Percentiles rank a stretch among this genome's conserved stretches.
phyloP scores from a whole-genome alignment of 2,797 vertebrate species.

The Sarcoramphus papa region DNA sequence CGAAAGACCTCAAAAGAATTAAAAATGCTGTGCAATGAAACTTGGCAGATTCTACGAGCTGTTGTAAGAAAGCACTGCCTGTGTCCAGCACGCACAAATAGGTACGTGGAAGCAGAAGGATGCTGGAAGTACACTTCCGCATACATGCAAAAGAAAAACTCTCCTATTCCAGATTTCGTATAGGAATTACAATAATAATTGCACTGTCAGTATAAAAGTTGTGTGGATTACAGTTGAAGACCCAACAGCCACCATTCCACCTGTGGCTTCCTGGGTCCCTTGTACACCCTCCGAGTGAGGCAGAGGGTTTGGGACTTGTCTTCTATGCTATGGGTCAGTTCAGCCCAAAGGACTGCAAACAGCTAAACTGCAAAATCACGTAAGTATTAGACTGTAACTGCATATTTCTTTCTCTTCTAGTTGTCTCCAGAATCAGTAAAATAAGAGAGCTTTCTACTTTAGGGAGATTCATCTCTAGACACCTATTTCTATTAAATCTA shows the following conservation, averaged over 20 bases:
- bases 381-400: background rate
- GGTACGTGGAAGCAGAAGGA: background rate
- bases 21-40: background rate
- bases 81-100: background rate
- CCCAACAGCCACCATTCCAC: background rate
- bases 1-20: background rate
- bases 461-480: background rate
- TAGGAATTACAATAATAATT: background rate
- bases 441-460: background rate
- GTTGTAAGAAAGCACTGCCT: background rate
- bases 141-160: background rate
- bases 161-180: background rate
- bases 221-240: background rate
- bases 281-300: background rate
- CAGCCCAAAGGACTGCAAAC: background rate
- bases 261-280: background rate
- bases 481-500: background rate
- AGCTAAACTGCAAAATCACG: background rate
- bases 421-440: background rate
- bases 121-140: background rate
- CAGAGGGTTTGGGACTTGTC: background rate
- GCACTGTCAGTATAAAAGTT: background rate
- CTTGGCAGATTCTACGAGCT: background rate
- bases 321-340: background rate
- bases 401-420: background rate